Evolutionary conservation across 2,113 vertebrate genomes (phyloP), one percentile per base, ranked within the genome.

Genomic region (Myodes glareolus): DNA sequence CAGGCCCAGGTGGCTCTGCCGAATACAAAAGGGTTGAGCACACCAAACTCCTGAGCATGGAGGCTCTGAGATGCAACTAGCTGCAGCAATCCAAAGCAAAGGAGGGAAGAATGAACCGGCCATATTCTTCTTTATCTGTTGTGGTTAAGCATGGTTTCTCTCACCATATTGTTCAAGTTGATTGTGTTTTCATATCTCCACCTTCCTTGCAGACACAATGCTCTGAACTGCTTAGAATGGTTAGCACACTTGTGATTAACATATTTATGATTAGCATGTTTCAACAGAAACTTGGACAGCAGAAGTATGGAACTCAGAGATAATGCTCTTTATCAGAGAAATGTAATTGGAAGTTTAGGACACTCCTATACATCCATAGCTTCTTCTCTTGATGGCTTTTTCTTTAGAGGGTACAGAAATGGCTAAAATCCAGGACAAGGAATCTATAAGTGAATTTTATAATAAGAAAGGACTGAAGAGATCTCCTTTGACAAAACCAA

Each of bases 171-270:
- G 73, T 85, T 50, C 19, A 33, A 80, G 36, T 39, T 81, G 78
- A 80, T 7, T 76, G 63, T 94, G 63, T 88, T 76, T 95, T 52
- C 61, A 2, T 89, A 42, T 75, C 89, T 94, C 80, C n/a, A 6
- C 58, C 80, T 70, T 92, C 90, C 92, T 88, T 88, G 72, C 89
- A 90, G 61, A 92, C 33, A 84, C 67, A 95, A 25, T 27, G 29
- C 42, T 97, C 88, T 81, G 85, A 55, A 36, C 36, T 78, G 90
- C 68, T 85, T 68, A 68, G 93, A 52, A 52, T 65, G 13, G 94
- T 82, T 75, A 84, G 96, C 50, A 42, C 63, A 47, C 91, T 75
- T 90, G 16, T 27, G 58, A 65, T 85, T 85, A 85, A 61, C 82
- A 65, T 65, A 85, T 65, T 85, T 65, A 45, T 36, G 17, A 96